Conservation (phyloP, 2,888 invertebrate species). For the Napeogenes sylphis region DNA sequence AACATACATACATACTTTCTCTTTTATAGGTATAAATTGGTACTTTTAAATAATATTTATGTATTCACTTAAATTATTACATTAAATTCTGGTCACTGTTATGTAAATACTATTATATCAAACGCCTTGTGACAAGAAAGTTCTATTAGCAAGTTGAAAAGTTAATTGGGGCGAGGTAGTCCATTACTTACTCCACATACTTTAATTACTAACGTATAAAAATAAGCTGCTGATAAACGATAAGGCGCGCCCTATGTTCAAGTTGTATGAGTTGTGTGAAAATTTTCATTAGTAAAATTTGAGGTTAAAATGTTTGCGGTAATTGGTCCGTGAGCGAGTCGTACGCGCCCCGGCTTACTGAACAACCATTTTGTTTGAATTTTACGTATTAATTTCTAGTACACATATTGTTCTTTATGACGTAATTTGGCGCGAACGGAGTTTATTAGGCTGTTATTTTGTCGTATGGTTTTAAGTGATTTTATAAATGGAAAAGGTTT, state of each 20-base stretch:
- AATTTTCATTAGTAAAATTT: slow-evolving; percentile 74
- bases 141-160: slow-evolving; percentile 18
- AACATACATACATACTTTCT: too few species aligned
- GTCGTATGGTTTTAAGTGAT: not conserved
- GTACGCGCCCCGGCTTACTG: slow-evolving; percentile 51
- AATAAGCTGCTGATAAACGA: slow-evolving; percentile 67
- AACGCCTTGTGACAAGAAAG: slow-evolving; percentile 11
- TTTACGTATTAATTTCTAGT: slow-evolving; percentile 51
- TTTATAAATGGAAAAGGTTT: not conserved
- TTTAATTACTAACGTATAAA: slow-evolving; percentile 57
- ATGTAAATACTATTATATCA: not conserved
- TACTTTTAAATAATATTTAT: slow-evolving; percentile 7
- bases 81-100: not conserved
- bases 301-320: slow-evolving; percentile 69
- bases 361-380: slow-evolving; percentile 57
- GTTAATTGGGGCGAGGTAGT: slow-evolving; percentile 26
- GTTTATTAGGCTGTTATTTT: slow-evolving; percentile 18
- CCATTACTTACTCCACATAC: slow-evolving; percentile 27
- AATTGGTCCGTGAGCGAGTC: slow-evolving; percentile 66
- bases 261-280: slow-evolving; percentile 44
- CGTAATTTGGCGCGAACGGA: slow-evolving; percentile 7
- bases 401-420: slow-evolving; percentile 18
- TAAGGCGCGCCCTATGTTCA: slow-evolving; percentile 64
- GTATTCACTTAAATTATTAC: not conserved
- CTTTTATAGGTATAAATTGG: too few species aligned